Base-by-base conservation (phyloP, 2,797 vertebrate genomes). In the Fistularia tabacaria region DNA sequence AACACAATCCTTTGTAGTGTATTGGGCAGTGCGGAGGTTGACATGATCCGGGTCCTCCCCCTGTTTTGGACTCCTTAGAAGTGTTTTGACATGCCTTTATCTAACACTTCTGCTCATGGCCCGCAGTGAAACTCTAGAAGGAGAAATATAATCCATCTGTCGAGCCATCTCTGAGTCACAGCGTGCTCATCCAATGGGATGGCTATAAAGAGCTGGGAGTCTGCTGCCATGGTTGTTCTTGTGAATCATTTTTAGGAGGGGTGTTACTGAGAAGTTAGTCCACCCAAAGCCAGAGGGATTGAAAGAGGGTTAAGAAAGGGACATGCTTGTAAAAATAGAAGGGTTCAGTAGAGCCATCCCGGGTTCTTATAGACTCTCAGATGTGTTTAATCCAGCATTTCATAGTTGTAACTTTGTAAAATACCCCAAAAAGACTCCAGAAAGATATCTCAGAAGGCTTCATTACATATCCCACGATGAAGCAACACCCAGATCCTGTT, bases 121-220 rank as follows among this genome's bases (percentile, higher is more conserved):
- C 43, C 6, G 48, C 58, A 74, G 75, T 52, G 0, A 67, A 45
- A 59, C 51, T 50, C 61, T 8, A 25, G 62, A 66, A 71, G 69
- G 67, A 40, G 54, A 70, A 59, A 72, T 62, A 55, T 82, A 69
- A 85, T 82, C 78, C 75, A 73, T 84, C 77, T 79, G 79, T 71
- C 10, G 42, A 73, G 75, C 60, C 58, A 71, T 78, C 68, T 72
- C 63, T 67, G 68, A 80, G 58, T 76, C 74, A 76, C 66, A 51
- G 64, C 77, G 59, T 47, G 54, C 71, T 81, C 62, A 64, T 82
- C 72, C 59, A 41, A 36, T 39, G 54, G 43, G 43, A 71, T 56
- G 62, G 59, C 36, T n/a, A 38, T 50, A 13, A 5, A 25, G 42
- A 54, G 62, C 66, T 63, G 59, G 8, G 57, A 72, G 64, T 69